Base-by-base conservation (phyloP, 2,888 invertebrate genomes). In the Linyphia triangularis region DNA sequence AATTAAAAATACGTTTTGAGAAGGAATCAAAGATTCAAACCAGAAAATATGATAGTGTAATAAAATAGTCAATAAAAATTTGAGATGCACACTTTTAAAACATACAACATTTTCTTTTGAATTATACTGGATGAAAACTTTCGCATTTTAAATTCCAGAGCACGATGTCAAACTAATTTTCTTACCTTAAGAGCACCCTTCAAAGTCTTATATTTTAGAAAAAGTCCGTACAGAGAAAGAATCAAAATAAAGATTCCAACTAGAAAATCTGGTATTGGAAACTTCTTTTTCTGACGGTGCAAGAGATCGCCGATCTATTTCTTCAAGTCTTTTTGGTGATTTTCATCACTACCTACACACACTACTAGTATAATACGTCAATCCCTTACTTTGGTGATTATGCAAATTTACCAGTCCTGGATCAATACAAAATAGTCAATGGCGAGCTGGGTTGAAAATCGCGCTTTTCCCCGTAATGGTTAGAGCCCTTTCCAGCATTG, bases 401-500 rank as follows among this genome's bases (percentile, higher is more conserved):
- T 79, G 85, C 79, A 86, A 63, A 86, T 86, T n/a, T n/a, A n/a
- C n/a, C n/a, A n/a, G n/a, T 79, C 72, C 61, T 73, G 33, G 63
- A 86, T 86, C 79, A 65, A 86, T 86, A 73, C 65, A 72, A 79
- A 86, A 86, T 86, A 86, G 85, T 79, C 85, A 78, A 78, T 78
- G 78, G 59, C 67, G 73, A 77, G 40, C 59, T 61, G 77, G 59
- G 85, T 19, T 61, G 85, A 79, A 86, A 86, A 86, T 81, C 63
- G 63, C 79, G 72, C 72, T 57, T 72, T 24, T 43, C 43, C 59
- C 33, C 65, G 79, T 79, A 78, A 79, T 65, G 73, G 79, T 86
- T 84, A 86, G 72, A 73, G 33, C 43, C 43, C 43, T 33, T 69
- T 43, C 69, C 77, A 40, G 83, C 75, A 75, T 84, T 77, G 67